phyloP scores from a whole-genome alignment of 2,113 vertebrate genomes.

The Malaclemys terrapin region DNA sequence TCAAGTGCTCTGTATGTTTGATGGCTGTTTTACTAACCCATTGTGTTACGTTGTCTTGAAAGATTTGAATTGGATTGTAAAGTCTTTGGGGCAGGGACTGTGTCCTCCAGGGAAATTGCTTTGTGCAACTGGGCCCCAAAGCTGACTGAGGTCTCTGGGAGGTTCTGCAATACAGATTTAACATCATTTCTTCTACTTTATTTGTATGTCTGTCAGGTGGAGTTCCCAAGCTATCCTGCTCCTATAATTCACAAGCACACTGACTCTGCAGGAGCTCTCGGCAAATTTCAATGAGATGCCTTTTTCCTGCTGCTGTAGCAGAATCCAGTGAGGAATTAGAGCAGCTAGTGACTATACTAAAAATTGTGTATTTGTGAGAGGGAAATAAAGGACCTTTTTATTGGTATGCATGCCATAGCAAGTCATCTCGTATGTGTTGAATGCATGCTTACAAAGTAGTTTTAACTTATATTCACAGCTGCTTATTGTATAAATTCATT shows the following conservation, averaged over 20 bases:
- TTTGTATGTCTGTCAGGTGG: neutral
- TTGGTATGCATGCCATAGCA: neutral
- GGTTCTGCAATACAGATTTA: neutral
- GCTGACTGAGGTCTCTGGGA: neutral
- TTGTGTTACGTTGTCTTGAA: neutral
- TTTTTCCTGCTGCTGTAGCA: neutral
- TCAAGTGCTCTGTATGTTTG: neutral
- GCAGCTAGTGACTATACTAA: neutral
- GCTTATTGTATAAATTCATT: neutral
- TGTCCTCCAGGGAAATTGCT: neutral
- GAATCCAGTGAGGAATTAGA: neutral
- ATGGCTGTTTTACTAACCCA: neutral
- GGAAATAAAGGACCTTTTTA: neutral
- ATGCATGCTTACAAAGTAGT: neutral
- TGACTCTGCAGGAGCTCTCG: neutral
- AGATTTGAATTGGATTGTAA: neutral
- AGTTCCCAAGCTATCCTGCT: neutral
- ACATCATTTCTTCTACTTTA: neutral
- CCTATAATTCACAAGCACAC: neutral
- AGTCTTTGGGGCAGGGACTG: neutral
- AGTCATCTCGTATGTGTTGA: neutral
- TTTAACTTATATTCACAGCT: neutral
- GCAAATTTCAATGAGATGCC: neutral
- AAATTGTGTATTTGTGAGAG: neutral
- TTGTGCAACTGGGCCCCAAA: neutral